Evolutionary conservation across 2,113 vertebrate species (phyloP).

Genomic region (Chaenogobius annularis): DNA sequence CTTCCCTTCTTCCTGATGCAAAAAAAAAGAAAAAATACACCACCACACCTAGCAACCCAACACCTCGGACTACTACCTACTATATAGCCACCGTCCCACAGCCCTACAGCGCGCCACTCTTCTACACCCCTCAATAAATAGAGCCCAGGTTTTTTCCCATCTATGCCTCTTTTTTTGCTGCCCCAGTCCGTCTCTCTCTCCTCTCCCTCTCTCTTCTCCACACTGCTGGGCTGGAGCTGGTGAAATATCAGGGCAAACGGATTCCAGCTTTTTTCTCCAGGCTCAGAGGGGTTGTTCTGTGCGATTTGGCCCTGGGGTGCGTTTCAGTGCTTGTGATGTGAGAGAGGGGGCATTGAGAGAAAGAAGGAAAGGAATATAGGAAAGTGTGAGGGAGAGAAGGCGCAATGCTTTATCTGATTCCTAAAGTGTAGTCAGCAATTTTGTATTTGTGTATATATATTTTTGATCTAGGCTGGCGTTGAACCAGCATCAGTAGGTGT

Average conservation of each 20-base stretch:
- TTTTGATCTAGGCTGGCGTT: constrained; percentile 42
- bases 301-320: constrained; percentile 85
- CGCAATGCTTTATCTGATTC: constrained; percentile 56
- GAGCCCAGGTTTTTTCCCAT: constrained; percentile 71
- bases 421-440: constrained; percentile 47
- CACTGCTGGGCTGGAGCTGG: constrained; percentile 77
- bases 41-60: constrained; percentile 66
- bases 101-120: constrained; percentile 66
- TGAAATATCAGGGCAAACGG: constrained; percentile 83
- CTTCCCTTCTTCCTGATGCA: constrained; percentile 46
- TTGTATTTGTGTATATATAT: constrained; percentile 20
- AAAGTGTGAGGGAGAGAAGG: constrained; percentile 48
- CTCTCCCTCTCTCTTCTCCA: constrained; percentile 50
- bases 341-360: constrained; percentile 64
- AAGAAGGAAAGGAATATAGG: constrained; percentile 31
- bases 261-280: constrained; percentile 79
- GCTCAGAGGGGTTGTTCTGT: constrained; percentile 81
- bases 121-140: constrained; percentile 72
- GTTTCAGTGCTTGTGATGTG: constrained; percentile 79
- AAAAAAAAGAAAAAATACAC: constrained; percentile 40
- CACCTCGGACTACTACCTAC: constrained; percentile 60
- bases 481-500: constrained; percentile 59
- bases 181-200: constrained; percentile 57
- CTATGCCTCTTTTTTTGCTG: constrained; percentile 67
- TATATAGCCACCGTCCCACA: constrained; percentile 64